A percentile compares a stretch with the other conserved stretches of the same genome.
These are phyloP conservation scores for Carassius auratus DNA, from an alignment of 2,113 vertebrate species.

Conservation along the genomic window DNA sequence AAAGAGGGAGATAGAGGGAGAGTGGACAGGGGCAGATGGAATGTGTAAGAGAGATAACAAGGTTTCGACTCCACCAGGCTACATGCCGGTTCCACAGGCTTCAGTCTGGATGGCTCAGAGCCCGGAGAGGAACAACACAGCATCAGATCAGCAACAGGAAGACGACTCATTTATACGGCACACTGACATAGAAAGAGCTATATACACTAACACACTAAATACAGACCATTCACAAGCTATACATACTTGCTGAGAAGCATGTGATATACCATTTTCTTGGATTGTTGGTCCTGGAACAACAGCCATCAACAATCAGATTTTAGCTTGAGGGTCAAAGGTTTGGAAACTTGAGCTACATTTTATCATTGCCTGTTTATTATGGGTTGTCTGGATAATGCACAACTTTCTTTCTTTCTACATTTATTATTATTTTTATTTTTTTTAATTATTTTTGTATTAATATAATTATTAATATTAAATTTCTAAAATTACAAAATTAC, in stretches of 20 bases:
- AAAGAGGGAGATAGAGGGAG: conserved; percentile 1
- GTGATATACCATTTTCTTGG: background rate
- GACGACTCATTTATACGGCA: conserved; percentile 6
- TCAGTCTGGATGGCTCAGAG: conserved; percentile 50
- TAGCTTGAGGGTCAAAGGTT: background rate
- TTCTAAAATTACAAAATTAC: too few relatives aligned
- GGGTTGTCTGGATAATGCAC: background rate
- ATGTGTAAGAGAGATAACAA: conserved; percentile 53
- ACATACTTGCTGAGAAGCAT: background rate
- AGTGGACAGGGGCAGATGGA: conserved; percentile 50
- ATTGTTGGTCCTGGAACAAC: background rate
- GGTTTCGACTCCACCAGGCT: conserved; percentile 54
- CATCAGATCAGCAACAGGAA: conserved; percentile 10
- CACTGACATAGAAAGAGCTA: background rate
- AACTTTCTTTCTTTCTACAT: too few relatives aligned
- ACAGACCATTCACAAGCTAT: background rate
- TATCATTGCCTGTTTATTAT: background rate
- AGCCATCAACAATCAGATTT: background rate
- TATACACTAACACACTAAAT: background rate
- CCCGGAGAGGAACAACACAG: background rate
- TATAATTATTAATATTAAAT: background rate
- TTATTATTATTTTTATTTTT: too few relatives aligned
- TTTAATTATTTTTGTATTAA: background rate
- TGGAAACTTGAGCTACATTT: background rate
- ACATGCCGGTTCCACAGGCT: conserved; percentile 24